Conservation (phyloP, 35 echinoderm and acorn worm genomes). For the Ophioderma brevispina region DNA sequence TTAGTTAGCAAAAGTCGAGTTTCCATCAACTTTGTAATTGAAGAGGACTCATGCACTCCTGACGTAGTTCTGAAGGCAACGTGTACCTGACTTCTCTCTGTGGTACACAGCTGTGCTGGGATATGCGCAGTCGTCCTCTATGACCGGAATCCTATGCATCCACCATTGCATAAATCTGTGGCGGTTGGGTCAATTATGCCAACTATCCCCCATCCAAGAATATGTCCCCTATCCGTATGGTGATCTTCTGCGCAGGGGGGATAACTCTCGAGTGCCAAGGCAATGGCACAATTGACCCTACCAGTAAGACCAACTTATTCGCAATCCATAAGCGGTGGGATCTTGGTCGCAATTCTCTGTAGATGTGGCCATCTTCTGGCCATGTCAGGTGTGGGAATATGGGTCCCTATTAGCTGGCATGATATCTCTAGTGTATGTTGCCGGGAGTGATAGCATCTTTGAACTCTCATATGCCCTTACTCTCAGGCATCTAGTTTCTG, state of each 20-base stretch:
- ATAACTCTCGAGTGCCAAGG: conserved; percentile 61
- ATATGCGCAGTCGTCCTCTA: neutral
- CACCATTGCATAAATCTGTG: neutral
- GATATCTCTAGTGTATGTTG: conserved; percentile 31
- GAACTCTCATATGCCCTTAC: conserved; percentile 49
- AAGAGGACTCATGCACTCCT: no score
- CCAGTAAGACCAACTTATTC: conserved; percentile 73
- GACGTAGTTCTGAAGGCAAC: no score
- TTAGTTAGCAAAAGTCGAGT: no score
- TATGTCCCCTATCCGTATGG: conserved; percentile 58
- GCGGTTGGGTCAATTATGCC: conserved; percentile 20
- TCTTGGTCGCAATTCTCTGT: conserved; percentile 22
- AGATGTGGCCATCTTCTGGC: conserved; percentile 64
- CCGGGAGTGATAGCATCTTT: conserved; percentile 39
- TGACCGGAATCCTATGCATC: conserved; percentile 5
- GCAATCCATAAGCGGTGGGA: conserved; percentile 43
- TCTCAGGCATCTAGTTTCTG: conserved; percentile 32
- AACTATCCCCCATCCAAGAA: conserved; percentile 67
- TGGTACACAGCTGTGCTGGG: neutral
- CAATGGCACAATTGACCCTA: conserved; percentile 67
- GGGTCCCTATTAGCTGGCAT: conserved; percentile 70
- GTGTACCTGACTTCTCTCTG: no score
- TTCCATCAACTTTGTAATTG: no score
- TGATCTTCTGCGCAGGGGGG: conserved; percentile 7
- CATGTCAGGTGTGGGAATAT: conserved; percentile 72